Evolutionary conservation across 2,888 invertebrate genomes (phyloP).

Genomic region (Agonopterix subpropinquella): DNA sequence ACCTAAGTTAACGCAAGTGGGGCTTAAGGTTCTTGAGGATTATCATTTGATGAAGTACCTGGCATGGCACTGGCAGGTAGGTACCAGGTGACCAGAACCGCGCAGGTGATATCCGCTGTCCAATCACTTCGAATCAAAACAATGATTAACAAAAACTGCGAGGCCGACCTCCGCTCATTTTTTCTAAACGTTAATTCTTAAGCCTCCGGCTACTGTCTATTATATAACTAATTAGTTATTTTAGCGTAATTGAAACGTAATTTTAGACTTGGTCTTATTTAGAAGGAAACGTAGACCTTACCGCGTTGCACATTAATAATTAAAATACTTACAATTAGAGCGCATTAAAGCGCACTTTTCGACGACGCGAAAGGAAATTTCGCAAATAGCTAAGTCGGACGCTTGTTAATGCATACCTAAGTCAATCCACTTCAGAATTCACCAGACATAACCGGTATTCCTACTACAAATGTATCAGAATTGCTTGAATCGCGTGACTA

Average conservation of each 20-base stretch:
- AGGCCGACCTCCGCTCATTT: slow-evolving; percentile 9
- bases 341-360: not conserved
- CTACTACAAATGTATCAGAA: too few relatives aligned
- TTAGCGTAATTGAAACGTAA: slow-evolving; percentile 1
- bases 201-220: slow-evolving; percentile 8
- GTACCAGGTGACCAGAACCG: too few relatives aligned
- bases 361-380: slow-evolving; percentile 4
- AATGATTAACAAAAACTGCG: slow-evolving; percentile 15
- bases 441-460: too few relatives aligned
- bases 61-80: too few relatives aligned
- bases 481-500: too few relatives aligned
- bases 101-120: too few relatives aligned
- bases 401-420: not conserved
- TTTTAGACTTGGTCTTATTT: not conserved
- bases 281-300: too few relatives aligned
- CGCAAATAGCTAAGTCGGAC: not conserved
- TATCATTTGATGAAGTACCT: too few relatives aligned
- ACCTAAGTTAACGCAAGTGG: too few relatives aligned
- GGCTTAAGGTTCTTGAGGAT: too few relatives aligned
- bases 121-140: not conserved
- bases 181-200: not conserved
- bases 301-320: not conserved
- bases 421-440: not conserved
- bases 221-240: slow-evolving; percentile 14
- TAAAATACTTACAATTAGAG: slow-evolving; percentile 3